Base-by-base conservation (phyloP, 2,797 vertebrate genomes). In the Amblyraja radiata region DNA sequence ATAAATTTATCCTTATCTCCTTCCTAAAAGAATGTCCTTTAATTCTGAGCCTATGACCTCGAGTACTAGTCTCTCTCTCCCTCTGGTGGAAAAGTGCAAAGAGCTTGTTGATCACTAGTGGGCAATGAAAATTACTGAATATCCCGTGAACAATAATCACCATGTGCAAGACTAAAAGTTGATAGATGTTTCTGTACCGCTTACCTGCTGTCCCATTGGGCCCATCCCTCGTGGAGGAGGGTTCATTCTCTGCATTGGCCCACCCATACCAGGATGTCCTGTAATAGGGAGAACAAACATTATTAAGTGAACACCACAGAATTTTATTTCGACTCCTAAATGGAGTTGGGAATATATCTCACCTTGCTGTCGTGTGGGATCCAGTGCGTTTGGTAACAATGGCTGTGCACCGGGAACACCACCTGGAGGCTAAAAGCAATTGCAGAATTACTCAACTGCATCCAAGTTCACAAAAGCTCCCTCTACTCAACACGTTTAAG, bases 231-330 rank as follows among this genome's bases (percentile, higher is more conserved):
- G 97, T 2, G 98, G 98, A 95, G 77, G 93, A 81, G 98, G 98
- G 94, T 97, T 98, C 98, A 99, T 99, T 96, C 98, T 98, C 96
- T 99, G 98, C 98, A 99, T 99, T 88, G 98, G 98, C 93, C 98
- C 97, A 95, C 97, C 98, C 97, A 98, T 97, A 94, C 98, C 97
- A 94, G 97, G 98, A 95, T 98, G 97, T 78, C 97, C 99, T 99
- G 95, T 73, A 28, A 10, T 32, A 93, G 93, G 94, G 94, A 83
- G 18, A 95, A 78, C 93, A 32, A 1, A 16, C 54, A 9, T 58
- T 23, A 54, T 74, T 28, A 74, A 39, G 46, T 46, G 10, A 16
- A 74, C 71, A 36, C n/a, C 61, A 65, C 84, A 36, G 61, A 88
- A 21, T n/a, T 68, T 32, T 68, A 9, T 88, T 32, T 63, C n/a